Base-by-base conservation (phyloP, 2,888 invertebrate species). In the Incurvaria masculella region DNA sequence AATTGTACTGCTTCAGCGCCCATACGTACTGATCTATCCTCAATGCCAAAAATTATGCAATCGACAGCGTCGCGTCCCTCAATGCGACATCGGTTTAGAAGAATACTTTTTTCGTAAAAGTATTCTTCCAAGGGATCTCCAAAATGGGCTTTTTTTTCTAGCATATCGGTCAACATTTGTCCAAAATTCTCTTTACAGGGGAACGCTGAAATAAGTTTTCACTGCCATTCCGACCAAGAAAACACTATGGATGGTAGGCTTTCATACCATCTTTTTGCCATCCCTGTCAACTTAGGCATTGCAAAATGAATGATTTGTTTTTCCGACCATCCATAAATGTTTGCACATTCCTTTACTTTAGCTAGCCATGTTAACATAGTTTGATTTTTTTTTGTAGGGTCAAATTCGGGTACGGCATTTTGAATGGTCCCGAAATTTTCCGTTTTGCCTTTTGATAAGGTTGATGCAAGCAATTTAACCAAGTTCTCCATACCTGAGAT, bases 151-250 rank as follows among this genome's bases (percentile, higher is more conserved):
- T 46, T 52, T 2, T 53, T 47, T 14, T 27, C 51, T 17, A 57
- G 19, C 58, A 59, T 58, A 8, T 56, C 55, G 14, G 53, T 54
- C 20, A 59, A 40, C 19, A 52, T 20, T 14, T 55, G 56, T 6
- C 56, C 57, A 47, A 56, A 58, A 49, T 58, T 59, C 20, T 56
- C 52, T 8, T 56, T 56, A 16, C 18, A 48, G 2, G 59, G 59
- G 45, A 61, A 61, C 2, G 58, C 58, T 1, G 21, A 44, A 0
- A 23, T 2, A 1, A 60, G 17, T 21, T 58, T 59, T 2, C 39
- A 39, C 44, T 59, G 58, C 59, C 60, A 60, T 27, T 60, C 56
- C 0, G 16, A 3, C 59, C 61, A 60, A 1, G 48, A 47, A 39
- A 51, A 58, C 1, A 57, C 11, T 5, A 57, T 52, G 0, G 55